Conservation (phyloP, 2,888 invertebrate genomes). For the Sminthurides aquaticus region DNA sequence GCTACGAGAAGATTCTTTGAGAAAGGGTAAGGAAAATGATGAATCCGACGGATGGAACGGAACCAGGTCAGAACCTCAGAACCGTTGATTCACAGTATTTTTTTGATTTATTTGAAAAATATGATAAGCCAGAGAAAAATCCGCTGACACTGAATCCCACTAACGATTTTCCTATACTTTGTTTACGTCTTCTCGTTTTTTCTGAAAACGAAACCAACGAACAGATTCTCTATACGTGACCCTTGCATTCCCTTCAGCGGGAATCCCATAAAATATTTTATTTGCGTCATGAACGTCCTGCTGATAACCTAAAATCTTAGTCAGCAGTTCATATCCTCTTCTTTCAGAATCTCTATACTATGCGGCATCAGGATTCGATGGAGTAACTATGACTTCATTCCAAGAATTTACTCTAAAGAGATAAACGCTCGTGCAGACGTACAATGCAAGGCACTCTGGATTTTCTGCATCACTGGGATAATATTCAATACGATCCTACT, state of each 20-base stretch:
- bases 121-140: neutral
- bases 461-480: neutral
- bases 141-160: no score
- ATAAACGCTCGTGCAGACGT: neutral
- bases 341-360: neutral
- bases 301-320: neutral
- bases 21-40: neutral
- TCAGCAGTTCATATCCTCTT: neutral
- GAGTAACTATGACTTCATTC: neutral
- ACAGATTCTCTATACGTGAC: no score
- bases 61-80: no score
- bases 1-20: neutral
- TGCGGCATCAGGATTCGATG: neutral
- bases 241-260: no score
- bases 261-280: no score
- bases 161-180: no score
- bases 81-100: no score
- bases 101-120: neutral
- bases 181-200: no score
- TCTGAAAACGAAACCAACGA: no score
- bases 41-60: neutral
- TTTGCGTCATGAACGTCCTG: neutral
- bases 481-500: neutral
- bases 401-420: neutral
- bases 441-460: neutral